Conservation (phyloP, 2,888 invertebrate species). For the Oscheius myriophilus region DNA sequence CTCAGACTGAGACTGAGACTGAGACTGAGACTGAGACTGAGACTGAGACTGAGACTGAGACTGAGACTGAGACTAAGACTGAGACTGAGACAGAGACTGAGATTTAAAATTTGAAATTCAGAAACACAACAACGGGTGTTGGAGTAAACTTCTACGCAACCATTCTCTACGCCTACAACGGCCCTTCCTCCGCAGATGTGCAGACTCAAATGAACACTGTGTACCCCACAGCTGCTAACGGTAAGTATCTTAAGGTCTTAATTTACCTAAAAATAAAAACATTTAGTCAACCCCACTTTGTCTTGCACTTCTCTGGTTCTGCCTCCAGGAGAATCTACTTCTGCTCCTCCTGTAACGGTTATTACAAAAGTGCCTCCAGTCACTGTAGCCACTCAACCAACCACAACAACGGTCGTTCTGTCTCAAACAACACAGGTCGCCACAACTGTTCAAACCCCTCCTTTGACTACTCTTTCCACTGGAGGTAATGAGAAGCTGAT, state of each 20-base stretch:
- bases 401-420: neutral
- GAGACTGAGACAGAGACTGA: no score
- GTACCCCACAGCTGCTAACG: slow-evolving; percentile 7
- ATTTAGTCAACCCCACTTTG: slow-evolving; percentile 17
- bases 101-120: neutral
- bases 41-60: no score
- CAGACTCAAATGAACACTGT: slow-evolving; percentile 18
- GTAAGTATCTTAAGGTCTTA: neutral
- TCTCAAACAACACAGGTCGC: no score
- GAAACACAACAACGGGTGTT: neutral
- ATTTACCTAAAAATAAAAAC: neutral
- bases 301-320: neutral
- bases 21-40: no score
- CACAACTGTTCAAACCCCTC: no score
- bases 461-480: no score
- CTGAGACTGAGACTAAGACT: no score
- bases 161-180: slow-evolving; percentile 14
- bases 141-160: slow-evolving; percentile 15
- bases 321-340: slow-evolving; percentile 9
- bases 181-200: neutral
- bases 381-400: neutral
- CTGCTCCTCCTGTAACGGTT: neutral
- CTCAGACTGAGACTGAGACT: no score
- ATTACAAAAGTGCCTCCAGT: neutral
- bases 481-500: neutral